Evolutionary conservation across 2,888 invertebrate genomes (phyloP).

Genomic region (Eubasilissa splendida): DNA sequence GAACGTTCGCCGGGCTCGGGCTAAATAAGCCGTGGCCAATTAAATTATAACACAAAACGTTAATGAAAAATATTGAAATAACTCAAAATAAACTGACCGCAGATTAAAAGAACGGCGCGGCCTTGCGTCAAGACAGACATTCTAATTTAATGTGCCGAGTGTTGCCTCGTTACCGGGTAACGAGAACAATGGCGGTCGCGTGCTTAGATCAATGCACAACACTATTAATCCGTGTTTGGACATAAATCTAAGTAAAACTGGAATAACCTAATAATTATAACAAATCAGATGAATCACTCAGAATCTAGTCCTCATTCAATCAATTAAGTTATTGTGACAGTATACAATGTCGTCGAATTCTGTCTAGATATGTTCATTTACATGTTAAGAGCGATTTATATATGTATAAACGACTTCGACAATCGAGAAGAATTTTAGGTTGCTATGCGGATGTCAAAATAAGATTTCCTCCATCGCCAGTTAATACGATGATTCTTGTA

Average conservation of each 20-base stretch:
- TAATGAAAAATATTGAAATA: constrained; percentile 47
- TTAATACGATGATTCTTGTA: too few relatives aligned
- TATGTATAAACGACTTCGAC: too few relatives aligned
- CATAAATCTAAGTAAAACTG: not conserved
- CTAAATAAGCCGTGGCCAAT: constrained; percentile 54
- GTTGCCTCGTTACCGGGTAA: not conserved
- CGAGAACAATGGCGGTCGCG: not conserved
- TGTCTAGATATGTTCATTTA: too few relatives aligned
- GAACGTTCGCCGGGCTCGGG: constrained; percentile 16
- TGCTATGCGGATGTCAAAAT: too few relatives aligned
- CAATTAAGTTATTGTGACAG: too few relatives aligned
- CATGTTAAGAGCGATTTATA: too few relatives aligned
- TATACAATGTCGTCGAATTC: too few relatives aligned
- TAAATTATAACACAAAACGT: constrained; percentile 56
- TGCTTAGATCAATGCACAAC: not conserved
- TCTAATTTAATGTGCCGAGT: constrained; percentile 14
- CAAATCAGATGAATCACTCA: too few relatives aligned
- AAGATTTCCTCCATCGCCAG: too few relatives aligned
- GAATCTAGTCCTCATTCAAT: too few relatives aligned
- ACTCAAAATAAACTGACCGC: constrained; percentile 45
- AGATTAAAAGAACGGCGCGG: constrained; percentile 21
- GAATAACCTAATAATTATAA: too few relatives aligned
- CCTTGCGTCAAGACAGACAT: constrained; percentile 9
- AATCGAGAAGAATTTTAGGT: too few relatives aligned
- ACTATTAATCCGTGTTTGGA: not conserved